Base-by-base conservation (phyloP, 2,113 vertebrate genomes). In the Rhabdomys dilectus region DNA sequence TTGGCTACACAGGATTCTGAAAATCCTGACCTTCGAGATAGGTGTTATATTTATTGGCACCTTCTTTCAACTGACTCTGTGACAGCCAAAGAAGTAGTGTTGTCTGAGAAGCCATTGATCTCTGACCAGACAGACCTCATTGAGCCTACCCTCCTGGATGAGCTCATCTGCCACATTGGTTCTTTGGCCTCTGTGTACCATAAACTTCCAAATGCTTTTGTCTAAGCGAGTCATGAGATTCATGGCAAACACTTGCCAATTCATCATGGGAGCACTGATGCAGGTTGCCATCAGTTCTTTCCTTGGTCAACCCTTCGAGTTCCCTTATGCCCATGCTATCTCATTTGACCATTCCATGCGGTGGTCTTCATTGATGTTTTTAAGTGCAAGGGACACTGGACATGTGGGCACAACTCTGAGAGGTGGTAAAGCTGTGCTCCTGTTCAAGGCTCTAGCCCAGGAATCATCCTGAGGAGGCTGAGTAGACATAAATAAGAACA, bases 31-130 rank as follows among this genome's bases (percentile, higher is more conserved):
- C 99, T 99, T 96, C 99, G 99, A 39, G 99, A 99, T 97, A 98
- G 99, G 2, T 99, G 99, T 97, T 99, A 99, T 98, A 99, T 99
- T 98, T 99, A 99, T 94, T 99, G 99, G 99, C 99, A 99, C 89
- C 99, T 99, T 94, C 98, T 99, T 91, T 99, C 99, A 97, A 99
- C 99, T 0, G 99, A 99, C 94, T 99, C 99, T 0, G 99, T 99
- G 95, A 99, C 99, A 0, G 99, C 99, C 98, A 99, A 99, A 98
- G 99, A 99, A 97, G 99, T 99, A 96, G 99, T 99, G 39, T 98
- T 99, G 91, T 99, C 99, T 0, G 99, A 99, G 96, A 99, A 99
- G 97, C 99, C 99, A 0, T 98, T 99, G 45, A 99, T 99, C 97
- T 99, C 99, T 0, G 99, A 99, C 97, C 99, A 99, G 98, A 99